Conservation (phyloP, 2,113 vertebrate genomes). For the Caloenas nicobarica region DNA sequence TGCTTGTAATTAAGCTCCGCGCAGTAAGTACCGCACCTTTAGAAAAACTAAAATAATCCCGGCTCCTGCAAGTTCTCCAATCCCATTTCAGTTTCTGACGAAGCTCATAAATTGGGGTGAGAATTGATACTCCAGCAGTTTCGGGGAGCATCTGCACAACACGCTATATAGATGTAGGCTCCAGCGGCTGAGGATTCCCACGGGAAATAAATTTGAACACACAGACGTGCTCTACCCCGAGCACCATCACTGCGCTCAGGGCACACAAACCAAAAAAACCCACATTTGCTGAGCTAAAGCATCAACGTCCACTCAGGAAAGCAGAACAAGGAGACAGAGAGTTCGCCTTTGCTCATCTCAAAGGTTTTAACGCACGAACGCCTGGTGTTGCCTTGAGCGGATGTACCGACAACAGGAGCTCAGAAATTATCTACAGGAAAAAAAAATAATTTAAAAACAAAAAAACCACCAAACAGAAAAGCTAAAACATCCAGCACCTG, state of each 20-base stretch:
- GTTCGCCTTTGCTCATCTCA: neutral
- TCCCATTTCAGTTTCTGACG: neutral
- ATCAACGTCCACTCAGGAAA: rapidly evolving
- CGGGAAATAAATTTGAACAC: neutral
- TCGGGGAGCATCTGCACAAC: rapidly evolving
- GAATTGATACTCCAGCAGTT: neutral
- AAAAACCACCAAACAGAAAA: too few relatives aligned
- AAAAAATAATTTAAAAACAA: neutral
- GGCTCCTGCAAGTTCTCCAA: rapidly evolving
- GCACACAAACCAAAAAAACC: rapidly evolving
- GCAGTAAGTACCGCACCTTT: rapidly evolving
- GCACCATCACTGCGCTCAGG: rapidly evolving
- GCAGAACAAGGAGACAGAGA: rapidly evolving
- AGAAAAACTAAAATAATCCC: neutral
- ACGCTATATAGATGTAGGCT: rapidly evolving
- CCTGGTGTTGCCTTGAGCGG: rapidly evolving
- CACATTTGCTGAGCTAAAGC: neutral
- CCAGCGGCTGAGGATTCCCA: neutral
- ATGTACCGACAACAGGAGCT: rapidly evolving
- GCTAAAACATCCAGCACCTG: neutral
- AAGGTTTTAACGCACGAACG: neutral
- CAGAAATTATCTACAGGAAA: neutral
- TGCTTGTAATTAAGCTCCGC: neutral
- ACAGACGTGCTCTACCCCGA: too few relatives aligned
- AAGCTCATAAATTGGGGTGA: neutral